Evolutionary conservation across 2,888 invertebrate species (phyloP), one percentile per base, ranked within the genome.

Genomic region (Lucinisca nassula): DNA sequence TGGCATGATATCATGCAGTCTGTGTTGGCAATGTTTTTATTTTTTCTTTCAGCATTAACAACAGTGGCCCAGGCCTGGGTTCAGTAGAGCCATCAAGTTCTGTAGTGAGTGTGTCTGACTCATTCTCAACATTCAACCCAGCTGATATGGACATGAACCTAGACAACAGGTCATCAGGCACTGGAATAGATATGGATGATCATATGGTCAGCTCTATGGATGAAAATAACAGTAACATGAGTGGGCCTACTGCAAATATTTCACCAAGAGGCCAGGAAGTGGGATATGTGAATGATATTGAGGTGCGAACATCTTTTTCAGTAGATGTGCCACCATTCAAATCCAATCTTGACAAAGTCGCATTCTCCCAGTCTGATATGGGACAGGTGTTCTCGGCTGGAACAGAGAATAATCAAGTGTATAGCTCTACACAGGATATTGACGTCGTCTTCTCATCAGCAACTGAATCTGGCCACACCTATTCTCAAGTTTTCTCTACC

Each of bases 241-340:
- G 75, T 24, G 85, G 84, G 21, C 82, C 86, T 12, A 84, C 87
- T 17, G 82, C 81, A n/a, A 92, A 85, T 45, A 79, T 92, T 78
- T 91, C 93, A n/a, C 94, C 92, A 17, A 72, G 90, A 10, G 85
- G 92, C 14, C 91, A 91, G 40, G 91, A 92, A 40, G 61, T 90
- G 73, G 85, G 82, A 38, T 90, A 87, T 61, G 80, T 81, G 49
- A 78, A 88, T n/a, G 85, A 85, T 32, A 81, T 88, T 55, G 79
- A 82, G 4, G 84, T 86, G 10, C 78, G 88, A 45, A 87, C 88
- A n/a, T 49, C 81, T 24, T 87, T 89, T 85, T 89, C 91, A 14
- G 88, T 89, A 2, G 90, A 92, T 82, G 90, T 89, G 2, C 87
- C 85, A 27, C 88, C 89, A 55, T 92, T 89, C 82, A 90, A 89